Evolutionary conservation across 2,797 vertebrate genomes (phyloP).

Genomic region (Schizothorax lantsangensis): DNA sequence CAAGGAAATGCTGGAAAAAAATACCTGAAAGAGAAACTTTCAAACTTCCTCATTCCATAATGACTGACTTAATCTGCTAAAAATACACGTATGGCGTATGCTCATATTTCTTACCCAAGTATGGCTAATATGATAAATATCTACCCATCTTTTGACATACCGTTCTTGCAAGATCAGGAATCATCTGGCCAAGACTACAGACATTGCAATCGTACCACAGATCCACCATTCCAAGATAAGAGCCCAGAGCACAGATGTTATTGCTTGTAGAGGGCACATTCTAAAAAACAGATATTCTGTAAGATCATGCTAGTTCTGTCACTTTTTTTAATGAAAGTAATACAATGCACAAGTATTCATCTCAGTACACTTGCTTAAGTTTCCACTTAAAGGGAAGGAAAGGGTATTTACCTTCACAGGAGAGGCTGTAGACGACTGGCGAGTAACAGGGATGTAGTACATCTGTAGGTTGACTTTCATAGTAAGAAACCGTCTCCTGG

Average conservation of each 20-base stretch:
- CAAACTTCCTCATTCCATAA: slow-evolving; percentile 24
- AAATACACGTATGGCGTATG: background rate
- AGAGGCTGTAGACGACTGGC: slow-evolving; percentile 36
- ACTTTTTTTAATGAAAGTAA: slow-evolving; percentile 24
- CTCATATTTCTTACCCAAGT: background rate
- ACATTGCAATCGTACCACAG: slow-evolving; percentile 92
- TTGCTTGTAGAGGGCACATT: slow-evolving; percentile 26
- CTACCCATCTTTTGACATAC: slow-evolving; percentile 70
- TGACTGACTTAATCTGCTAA: background rate
- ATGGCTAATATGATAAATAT: background rate
- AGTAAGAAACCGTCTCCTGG: slow-evolving; percentile 85
- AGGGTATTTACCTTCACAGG: slow-evolving; percentile 68
- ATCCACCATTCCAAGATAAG: slow-evolving; percentile 88
- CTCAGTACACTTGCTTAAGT: slow-evolving; percentile 26
- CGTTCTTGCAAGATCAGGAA: slow-evolving; percentile 89
- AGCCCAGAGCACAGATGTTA: slow-evolving; percentile 82
- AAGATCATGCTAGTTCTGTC: background rate
- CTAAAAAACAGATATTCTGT: background rate
- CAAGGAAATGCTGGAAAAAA: background rate
- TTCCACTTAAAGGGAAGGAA: slow-evolving; percentile 18
- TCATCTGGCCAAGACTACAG: slow-evolving; percentile 83
- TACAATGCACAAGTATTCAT: background rate
- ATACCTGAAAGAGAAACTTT: slow-evolving; percentile 29
- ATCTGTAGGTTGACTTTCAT: slow-evolving; percentile 89
- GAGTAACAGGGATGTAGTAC: slow-evolving; percentile 89